These are phyloP conservation scores for Catostomus latipinnis DNA, from an alignment of 2,797 vertebrate genomes.

Conservation along the genomic window DNA sequence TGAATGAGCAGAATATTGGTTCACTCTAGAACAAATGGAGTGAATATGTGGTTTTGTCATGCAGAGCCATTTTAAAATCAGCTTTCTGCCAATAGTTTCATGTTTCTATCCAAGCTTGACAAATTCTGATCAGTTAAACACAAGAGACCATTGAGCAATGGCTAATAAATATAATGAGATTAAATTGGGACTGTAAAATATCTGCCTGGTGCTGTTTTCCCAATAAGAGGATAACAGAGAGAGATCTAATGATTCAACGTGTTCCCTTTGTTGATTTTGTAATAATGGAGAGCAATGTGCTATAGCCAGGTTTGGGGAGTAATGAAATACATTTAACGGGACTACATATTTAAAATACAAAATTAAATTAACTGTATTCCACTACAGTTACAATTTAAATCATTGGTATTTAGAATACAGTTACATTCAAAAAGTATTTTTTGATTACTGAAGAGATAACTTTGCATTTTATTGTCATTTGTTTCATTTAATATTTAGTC, in stretches of 20 bases:
- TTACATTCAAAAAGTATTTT: too few relatives aligned
- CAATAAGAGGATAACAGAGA: slow-evolving; percentile 24
- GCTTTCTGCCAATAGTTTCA: slow-evolving; percentile 37
- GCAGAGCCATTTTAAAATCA: slow-evolving; percentile 31
- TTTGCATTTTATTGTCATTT: too few relatives aligned
- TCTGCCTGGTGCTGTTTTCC: slow-evolving; percentile 25
- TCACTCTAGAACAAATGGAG: slow-evolving; percentile 17
- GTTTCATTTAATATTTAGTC: too few relatives aligned
- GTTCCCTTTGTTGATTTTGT: slow-evolving; percentile 1
- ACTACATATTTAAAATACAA: too few relatives aligned
- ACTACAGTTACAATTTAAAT: too few relatives aligned
- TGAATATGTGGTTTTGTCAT: slow-evolving; percentile 18
- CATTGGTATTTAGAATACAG: too few relatives aligned
- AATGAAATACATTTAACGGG: too few relatives aligned
- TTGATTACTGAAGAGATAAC: too few relatives aligned
- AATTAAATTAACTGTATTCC: too few relatives aligned
- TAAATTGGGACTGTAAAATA: slow-evolving; percentile 23
- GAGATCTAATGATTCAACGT: slow-evolving; percentile 9
- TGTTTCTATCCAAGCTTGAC: slow-evolving; percentile 44
- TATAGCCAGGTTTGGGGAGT: background rate
- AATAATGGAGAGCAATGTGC: background rate
- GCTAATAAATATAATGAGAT: slow-evolving; percentile 41
- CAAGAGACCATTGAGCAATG: slow-evolving; percentile 24
- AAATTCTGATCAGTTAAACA: slow-evolving; percentile 36
- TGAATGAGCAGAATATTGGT: slow-evolving; percentile 35